Percentiles rank a stretch among this genome's conserved stretches.
Conservation (phyloP, 1,140 invertebrate species). For the Drosophila seguyi region DNA sequence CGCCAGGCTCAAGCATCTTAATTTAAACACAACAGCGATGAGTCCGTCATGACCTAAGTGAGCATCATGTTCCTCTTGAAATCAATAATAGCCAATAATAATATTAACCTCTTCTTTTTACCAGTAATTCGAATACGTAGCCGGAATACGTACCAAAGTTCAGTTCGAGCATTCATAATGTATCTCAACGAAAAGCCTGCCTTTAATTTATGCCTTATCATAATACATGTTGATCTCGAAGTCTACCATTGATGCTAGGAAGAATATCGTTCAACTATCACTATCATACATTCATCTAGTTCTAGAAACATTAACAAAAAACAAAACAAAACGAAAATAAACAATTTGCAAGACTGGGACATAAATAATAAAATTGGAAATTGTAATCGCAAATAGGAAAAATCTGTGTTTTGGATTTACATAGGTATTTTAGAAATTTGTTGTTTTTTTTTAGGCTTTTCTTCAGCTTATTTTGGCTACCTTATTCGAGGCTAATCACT, state of each 20-base stretch:
- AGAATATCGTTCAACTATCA: constrained; percentile 10
- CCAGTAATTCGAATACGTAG: constrained; percentile 25
- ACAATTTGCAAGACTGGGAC: constrained; percentile 63
- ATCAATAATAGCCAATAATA: constrained; percentile 57
- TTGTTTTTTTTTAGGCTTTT: too few species aligned
- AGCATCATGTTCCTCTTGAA: constrained; percentile 33
- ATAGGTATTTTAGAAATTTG: too few species aligned
- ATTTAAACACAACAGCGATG: constrained; percentile 69
- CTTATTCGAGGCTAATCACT: too few species aligned
- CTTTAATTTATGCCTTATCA: constrained; percentile 2
- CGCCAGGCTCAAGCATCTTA: constrained; percentile 27
- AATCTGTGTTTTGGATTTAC: constrained; percentile 85
- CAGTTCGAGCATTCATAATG: too few species aligned
- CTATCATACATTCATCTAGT: too few species aligned
- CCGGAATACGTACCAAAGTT: constrained; percentile 18
- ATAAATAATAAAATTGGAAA: too few species aligned
- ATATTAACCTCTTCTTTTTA: constrained; percentile 24
- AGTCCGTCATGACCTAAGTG: constrained; percentile 43
- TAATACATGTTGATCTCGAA: constrained; percentile 6
- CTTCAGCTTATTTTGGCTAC: too few species aligned
- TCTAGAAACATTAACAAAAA: constrained; percentile 16
- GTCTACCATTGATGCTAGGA: not conserved
- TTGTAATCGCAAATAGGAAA: constrained; percentile 33
- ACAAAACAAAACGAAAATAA: constrained; percentile 3
- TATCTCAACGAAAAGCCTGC: not conserved